These are phyloP conservation scores for human DNA, from an alignment of 2,113 vertebrate genomes.

Conservation along the genomic window DNA sequence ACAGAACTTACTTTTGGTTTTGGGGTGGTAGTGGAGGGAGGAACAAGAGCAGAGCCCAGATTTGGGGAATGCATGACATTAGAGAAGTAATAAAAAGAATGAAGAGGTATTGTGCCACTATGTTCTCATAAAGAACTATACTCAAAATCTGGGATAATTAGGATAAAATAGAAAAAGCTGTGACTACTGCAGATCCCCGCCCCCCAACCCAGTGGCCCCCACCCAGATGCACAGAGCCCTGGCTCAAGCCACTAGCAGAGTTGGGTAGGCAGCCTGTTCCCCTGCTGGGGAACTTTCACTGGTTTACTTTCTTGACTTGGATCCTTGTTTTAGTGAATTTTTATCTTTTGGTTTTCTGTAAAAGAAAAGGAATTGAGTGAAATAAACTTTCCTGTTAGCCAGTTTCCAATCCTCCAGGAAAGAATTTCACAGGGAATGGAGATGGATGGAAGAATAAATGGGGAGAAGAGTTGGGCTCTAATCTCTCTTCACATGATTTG, in stretches of 20 bases:
- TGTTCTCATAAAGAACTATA: not conserved
- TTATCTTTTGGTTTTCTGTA: not conserved
- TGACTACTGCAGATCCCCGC: not conserved
- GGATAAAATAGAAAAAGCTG: not conserved
- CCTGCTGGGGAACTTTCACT: not conserved
- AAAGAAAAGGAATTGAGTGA: not conserved
- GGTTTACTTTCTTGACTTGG: not conserved
- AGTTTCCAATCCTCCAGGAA: not conserved
- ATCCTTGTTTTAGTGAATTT: not conserved
- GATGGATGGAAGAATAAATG: not conserved
- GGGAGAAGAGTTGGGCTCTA: not conserved
- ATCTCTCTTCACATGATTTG: not conserved
- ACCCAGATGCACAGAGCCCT: fast-evolving
- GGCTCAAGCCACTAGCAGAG: not conserved
- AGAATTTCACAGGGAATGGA: not conserved
- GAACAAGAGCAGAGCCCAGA: not conserved
- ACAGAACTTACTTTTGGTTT: slow-evolving; percentile 5
- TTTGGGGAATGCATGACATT: not conserved
- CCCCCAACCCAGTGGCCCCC: not conserved
- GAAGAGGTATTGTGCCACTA: not conserved
- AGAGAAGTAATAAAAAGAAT: not conserved
- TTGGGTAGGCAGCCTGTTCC: not conserved
- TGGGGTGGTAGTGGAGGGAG: not conserved
- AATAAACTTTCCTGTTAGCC: not conserved
- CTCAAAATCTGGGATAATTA: not conserved